Percentiles rank a stretch among this genome's conserved stretches.
phyloP scores from a whole-genome alignment of 1,140 invertebrate species.

The Cydia fagiglandana region DNA sequence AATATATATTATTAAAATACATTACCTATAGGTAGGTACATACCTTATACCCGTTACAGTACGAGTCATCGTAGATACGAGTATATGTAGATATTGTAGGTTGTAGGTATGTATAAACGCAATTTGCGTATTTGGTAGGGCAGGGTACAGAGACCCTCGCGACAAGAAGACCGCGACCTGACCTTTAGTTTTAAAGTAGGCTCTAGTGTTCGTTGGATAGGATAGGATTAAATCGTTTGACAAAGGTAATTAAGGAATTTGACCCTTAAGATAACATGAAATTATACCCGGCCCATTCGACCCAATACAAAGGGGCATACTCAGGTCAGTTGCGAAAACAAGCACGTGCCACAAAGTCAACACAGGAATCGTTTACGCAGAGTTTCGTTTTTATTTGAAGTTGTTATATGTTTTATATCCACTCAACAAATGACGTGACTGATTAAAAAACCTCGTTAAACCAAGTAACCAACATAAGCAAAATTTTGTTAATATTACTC shows the following conservation, averaged over 20 bases:
- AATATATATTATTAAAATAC: too few relatives aligned
- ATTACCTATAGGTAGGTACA: too few relatives aligned
- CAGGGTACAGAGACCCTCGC: background rate
- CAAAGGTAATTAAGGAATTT: slow-evolving; percentile 27
- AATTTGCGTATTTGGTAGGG: slow-evolving; percentile 13
- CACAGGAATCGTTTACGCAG: background rate
- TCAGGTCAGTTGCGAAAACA: background rate
- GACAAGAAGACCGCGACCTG: background rate
- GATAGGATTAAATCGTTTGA: slow-evolving; percentile 20
- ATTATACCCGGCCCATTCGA: slow-evolving; percentile 12
- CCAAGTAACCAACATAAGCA: too few relatives aligned
- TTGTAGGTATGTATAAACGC: background rate
- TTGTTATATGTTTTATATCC: too few relatives aligned
- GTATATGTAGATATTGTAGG: background rate
- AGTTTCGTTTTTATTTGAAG: too few relatives aligned
- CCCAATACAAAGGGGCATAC: slow-evolving; percentile 1
- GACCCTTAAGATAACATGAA: slow-evolving; percentile 25
- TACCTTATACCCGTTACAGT: too few relatives aligned
- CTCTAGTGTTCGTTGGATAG: background rate
- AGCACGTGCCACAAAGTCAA: background rate
- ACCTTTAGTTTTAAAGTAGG: slow-evolving; percentile 3
- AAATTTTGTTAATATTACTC: too few relatives aligned
- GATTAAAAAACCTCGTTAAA: too few relatives aligned
- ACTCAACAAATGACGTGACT: too few relatives aligned
- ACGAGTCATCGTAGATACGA: too few relatives aligned